A percentile compares a stretch with the other conserved stretches of the same genome.
Evolutionary conservation across 53 echinoderm and acorn worm species (phyloP).

Genomic region (Glandiceps talaboti): DNA sequence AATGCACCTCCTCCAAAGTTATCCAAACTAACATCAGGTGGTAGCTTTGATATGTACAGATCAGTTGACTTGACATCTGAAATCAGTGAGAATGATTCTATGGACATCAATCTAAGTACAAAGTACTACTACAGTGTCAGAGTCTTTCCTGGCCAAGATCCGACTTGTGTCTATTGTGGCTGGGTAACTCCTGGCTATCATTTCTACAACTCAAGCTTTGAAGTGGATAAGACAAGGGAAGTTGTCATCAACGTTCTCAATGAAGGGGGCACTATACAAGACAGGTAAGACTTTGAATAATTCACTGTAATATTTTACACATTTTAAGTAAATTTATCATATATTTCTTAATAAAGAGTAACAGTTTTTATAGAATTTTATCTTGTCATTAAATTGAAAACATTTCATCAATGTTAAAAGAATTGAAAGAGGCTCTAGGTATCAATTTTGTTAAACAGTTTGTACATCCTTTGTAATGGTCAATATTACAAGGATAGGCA

Average conservation of each 20-base stretch:
- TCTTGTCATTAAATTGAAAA: no score
- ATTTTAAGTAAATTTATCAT: no score
- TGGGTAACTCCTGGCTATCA: slow-evolving; percentile 95
- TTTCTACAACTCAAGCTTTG: slow-evolving; percentile 55
- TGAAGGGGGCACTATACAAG: slow-evolving; percentile 82
- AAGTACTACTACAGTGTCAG: slow-evolving; percentile 55
- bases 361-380: no score
- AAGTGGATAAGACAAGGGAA: slow-evolving; percentile 52
- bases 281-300: no score
- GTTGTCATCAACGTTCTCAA: slow-evolving; percentile 71
- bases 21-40: slow-evolving; percentile 50
- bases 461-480: no score
- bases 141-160: slow-evolving; percentile 85
- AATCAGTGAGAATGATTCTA: slow-evolving; percentile 88
- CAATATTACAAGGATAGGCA: no score
- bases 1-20: slow-evolving; percentile 45
- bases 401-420: no score
- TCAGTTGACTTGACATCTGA: slow-evolving; percentile 90
- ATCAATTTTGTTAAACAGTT: no score
- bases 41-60: slow-evolving; percentile 81
- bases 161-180: slow-evolving; percentile 71
- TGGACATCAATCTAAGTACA: slow-evolving; percentile 58
- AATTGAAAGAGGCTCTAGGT: no score
- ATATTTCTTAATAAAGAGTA: no score
- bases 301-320: no score